These are phyloP conservation scores for Apeltes quadracus DNA, from an alignment of 2,113 vertebrate species.

Conservation along the genomic window DNA sequence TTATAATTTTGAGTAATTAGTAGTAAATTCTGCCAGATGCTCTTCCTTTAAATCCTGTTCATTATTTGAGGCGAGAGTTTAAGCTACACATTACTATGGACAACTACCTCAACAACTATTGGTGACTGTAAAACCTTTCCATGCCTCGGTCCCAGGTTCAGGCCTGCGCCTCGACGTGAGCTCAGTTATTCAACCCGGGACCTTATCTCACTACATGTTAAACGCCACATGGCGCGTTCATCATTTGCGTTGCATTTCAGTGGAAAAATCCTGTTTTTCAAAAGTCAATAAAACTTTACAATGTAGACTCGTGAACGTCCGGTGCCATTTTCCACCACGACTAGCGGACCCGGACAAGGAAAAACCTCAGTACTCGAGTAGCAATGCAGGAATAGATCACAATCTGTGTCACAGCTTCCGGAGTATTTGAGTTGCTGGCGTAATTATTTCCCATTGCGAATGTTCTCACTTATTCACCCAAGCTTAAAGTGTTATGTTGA, in stretches of 20 bases:
- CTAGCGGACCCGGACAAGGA: conserved; percentile 43
- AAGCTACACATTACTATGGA: conserved; percentile 16
- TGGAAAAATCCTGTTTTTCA: conserved; percentile 47
- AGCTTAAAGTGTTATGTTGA: neutral
- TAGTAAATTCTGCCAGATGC: neutral
- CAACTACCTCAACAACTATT: conserved; percentile 29
- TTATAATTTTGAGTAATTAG: neutral
- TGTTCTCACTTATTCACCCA: neutral
- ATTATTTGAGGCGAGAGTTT: conserved; percentile 2
- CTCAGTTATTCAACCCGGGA: conserved; percentile 55
- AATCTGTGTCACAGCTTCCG: neutral
- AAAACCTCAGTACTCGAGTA: conserved; percentile 35
- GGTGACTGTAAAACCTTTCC: conserved; percentile 25
- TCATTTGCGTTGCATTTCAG: conserved; percentile 47
- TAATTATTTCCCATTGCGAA: conserved; percentile 18
- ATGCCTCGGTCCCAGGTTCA: conserved; percentile 23
- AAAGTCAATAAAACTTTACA: conserved; percentile 44
- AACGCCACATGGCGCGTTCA: conserved; percentile 57
- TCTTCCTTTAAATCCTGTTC: neutral
- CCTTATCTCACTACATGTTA: conserved; percentile 52
- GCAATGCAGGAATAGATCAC: conserved; percentile 26
- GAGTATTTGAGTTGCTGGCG: conserved; percentile 21
- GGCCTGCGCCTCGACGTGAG: conserved; percentile 47
- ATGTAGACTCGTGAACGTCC: conserved; percentile 16
- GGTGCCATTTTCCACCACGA: conserved; percentile 38